A percentile compares a stretch with the other conserved stretches of the same genome.
phyloP scores from a whole-genome alignment of 2,113 vertebrate species.

The Corvus hawaiiensis region DNA sequence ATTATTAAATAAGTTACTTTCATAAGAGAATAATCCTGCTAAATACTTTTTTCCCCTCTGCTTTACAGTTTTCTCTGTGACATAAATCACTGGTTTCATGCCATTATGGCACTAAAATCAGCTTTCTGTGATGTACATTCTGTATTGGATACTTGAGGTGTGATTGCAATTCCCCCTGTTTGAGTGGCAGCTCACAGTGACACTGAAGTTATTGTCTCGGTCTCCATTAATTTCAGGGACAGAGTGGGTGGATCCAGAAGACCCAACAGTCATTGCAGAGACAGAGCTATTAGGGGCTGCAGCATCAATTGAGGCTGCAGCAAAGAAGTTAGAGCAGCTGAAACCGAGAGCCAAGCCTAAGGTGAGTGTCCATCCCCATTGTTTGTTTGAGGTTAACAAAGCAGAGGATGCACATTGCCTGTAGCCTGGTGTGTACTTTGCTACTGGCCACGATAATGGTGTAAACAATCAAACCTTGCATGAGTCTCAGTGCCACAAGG shows the following conservation, averaged over 20 bases:
- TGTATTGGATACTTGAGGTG: neutral
- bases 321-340: conserved; percentile 98
- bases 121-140: neutral
- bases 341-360: conserved; percentile 96
- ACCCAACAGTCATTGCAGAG: conserved; percentile 95
- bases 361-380: conserved; percentile 71
- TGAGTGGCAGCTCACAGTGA: neutral
- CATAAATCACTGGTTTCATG: neutral
- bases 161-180: neutral
- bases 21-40: neutral
- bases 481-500: neutral
- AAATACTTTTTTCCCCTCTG: neutral
- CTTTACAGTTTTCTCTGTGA: neutral
- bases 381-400: neutral
- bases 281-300: conserved; percentile 94
- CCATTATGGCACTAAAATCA: neutral
- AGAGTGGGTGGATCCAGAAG: conserved; percentile 94
- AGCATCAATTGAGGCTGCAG: conserved; percentile 96
- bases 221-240: conserved; percentile 81
- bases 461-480: neutral
- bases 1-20: neutral
- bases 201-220: neutral
- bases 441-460: neutral
- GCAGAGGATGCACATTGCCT: neutral
- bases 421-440: neutral